Conservation (phyloP, 2,888 invertebrate genomes). For the Imbricaverruca yamaguchii region DNA sequence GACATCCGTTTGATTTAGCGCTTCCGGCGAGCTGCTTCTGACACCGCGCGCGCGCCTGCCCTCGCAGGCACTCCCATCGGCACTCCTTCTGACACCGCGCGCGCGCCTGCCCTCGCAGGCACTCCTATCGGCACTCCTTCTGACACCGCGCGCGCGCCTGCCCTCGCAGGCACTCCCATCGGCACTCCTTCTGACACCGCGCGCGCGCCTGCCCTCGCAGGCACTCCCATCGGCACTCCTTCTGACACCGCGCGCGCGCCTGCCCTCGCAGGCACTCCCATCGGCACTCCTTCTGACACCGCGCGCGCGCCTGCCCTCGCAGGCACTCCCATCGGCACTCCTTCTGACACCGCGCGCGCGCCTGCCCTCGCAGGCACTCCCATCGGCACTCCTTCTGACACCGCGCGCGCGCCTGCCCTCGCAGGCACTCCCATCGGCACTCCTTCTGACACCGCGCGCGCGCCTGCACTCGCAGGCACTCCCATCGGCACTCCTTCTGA, state of each 20-base stretch:
- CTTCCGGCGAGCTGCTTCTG: no score
- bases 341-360: not conserved
- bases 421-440: constrained; percentile 25
- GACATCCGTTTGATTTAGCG: no score
- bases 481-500: constrained; percentile 29
- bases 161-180: not conserved
- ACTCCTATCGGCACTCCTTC: constrained; percentile 28
- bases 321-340: constrained; percentile 26
- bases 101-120: not conserved
- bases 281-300: constrained; percentile 31
- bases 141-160: not conserved
- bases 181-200: constrained; percentile 31
- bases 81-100: constrained; percentile 27
- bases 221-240: constrained; percentile 27
- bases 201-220: not conserved
- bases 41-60: not conserved
- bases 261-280: not conserved
- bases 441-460: constrained; percentile 20
- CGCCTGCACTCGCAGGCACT: not conserved
- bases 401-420: not conserved
- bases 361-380: not conserved
- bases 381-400: constrained; percentile 30
- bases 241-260: not conserved
- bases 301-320: not conserved
- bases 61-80: constrained; percentile 19